phyloP scores from a whole-genome alignment of 2,113 vertebrate genomes.

The Ictidomys tridecemlineatus region DNA sequence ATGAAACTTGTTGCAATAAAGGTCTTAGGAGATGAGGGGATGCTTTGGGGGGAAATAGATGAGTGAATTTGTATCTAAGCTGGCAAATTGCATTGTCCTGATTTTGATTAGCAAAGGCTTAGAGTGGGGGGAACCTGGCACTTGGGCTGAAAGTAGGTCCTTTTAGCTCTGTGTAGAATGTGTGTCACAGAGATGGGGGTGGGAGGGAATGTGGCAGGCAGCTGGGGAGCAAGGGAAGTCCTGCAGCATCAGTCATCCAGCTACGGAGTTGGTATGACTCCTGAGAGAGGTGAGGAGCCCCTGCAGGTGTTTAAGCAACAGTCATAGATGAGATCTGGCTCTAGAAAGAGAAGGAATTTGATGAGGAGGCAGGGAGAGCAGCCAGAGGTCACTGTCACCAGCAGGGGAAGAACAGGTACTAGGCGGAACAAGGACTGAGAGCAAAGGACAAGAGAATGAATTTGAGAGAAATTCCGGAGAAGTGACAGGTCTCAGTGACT shows the following conservation, averaged over 20 bases:
- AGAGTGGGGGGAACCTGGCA: background rate
- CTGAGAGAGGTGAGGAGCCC: background rate
- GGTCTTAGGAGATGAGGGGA: background rate
- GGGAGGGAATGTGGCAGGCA: background rate
- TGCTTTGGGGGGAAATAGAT: background rate
- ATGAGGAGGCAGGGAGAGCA: background rate
- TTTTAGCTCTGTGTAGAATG: background rate
- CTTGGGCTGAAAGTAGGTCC: background rate
- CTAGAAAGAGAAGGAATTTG: background rate
- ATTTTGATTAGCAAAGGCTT: slow-evolving; percentile 1
- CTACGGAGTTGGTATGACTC: background rate
- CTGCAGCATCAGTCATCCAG: background rate
- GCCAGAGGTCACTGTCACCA: background rate
- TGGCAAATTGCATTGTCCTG: background rate
- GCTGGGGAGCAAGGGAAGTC: background rate
- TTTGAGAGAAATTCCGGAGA: background rate
- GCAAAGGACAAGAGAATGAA: background rate
- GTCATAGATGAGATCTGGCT: background rate
- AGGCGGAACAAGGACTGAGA: background rate
- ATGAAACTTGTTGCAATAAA: background rate
- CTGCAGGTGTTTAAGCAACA: background rate
- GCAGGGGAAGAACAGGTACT: background rate
- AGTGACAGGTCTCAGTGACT: background rate
- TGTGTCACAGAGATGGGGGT: background rate
- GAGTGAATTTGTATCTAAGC: background rate